Evolutionary conservation across 2,888 invertebrate species (phyloP).

Genomic region (Pegoplata infirma): DNA sequence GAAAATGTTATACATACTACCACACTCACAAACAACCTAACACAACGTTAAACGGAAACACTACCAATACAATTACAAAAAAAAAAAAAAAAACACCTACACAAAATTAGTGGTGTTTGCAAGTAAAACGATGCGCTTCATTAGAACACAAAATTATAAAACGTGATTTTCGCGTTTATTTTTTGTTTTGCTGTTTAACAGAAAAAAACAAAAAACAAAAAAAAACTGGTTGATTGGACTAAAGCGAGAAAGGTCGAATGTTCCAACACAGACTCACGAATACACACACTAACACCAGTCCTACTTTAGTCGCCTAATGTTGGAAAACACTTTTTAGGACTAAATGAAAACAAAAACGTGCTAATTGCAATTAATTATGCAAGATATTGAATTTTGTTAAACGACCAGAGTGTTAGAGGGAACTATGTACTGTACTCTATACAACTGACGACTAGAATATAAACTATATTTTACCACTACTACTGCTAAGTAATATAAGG

Average conservation of each 20-base stretch:
- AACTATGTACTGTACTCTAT: constrained; percentile 10
- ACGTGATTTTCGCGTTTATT: constrained; percentile 48
- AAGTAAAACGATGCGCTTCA: constrained; percentile 59
- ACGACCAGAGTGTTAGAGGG: constrained; percentile 60
- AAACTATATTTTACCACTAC: constrained; percentile 25
- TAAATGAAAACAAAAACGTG: constrained; percentile 72
- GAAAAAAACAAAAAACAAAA: neutral
- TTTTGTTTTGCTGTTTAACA: neutral
- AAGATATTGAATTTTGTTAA: constrained; percentile 76
- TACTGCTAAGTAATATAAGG: no score
- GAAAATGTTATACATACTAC: constrained; percentile 49
- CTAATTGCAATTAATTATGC: constrained; percentile 78
- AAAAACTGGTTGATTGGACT: neutral
- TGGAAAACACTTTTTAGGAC: constrained; percentile 41
- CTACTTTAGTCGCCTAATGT: neutral
- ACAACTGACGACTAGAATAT: constrained; percentile 33
- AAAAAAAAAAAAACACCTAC: constrained; percentile 41
- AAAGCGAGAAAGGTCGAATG: constrained; percentile 30
- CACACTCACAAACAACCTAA: neutral
- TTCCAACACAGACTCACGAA: constrained; percentile 3
- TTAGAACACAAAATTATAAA: constrained; percentile 52
- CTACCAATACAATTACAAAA: constrained; percentile 11
- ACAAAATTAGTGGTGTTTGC: constrained; percentile 48
- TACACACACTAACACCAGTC: neutral
- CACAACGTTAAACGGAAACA: neutral